Evolutionary conservation across 2,113 vertebrate genomes (phyloP), one percentile per base, ranked within the genome.

Genomic region (Argyrosomus japonicus): DNA sequence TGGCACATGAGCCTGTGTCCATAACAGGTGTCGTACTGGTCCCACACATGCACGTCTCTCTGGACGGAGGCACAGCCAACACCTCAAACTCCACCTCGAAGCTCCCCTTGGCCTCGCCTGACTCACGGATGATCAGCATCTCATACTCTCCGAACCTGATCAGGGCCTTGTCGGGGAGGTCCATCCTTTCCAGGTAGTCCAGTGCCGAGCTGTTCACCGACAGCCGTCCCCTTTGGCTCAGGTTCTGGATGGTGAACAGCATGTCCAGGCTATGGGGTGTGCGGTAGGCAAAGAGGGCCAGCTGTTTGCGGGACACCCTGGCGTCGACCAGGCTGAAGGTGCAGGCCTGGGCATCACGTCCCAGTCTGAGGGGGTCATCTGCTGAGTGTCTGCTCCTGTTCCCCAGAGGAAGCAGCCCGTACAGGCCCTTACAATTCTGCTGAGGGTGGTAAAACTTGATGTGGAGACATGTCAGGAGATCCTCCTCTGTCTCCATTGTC

Each of bases 221-320:
- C 70, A 99, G 32, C 0, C 54, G 94, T 0, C 93, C 95, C 87
- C 75, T 97, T 92, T 95, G 96, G 91, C 97, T 99, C 92, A 97
- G 50, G 89, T 99, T 99, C 95, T 99, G 98, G 23, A 99, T 94
- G 87, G 94, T 93, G 71, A 99, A 98, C 6, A 88, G 92, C 43
- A 94, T 79, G 2, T 95, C 90, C 0, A 92, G 71, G 88, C 92
- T 95, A 29, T 94, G 83, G 1, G 95, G 87, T 0, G 86, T 92
- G 36, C 94, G 96, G 91, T 97, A 98, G 1, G 97, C 94, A 0
- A 95, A 93, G 68, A 99, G 3, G 6, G 92, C 83, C 81, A 99
- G 95, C 93, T 98, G 97, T 68, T 97, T 86, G 21, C 96, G 94
- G 32, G 98, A 99, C 73, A 97, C 97, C 2, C 93, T 93, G 0